Evolutionary conservation across 2,113 vertebrate species (phyloP).

Genomic region (Corythornis madagascariensis): DNA sequence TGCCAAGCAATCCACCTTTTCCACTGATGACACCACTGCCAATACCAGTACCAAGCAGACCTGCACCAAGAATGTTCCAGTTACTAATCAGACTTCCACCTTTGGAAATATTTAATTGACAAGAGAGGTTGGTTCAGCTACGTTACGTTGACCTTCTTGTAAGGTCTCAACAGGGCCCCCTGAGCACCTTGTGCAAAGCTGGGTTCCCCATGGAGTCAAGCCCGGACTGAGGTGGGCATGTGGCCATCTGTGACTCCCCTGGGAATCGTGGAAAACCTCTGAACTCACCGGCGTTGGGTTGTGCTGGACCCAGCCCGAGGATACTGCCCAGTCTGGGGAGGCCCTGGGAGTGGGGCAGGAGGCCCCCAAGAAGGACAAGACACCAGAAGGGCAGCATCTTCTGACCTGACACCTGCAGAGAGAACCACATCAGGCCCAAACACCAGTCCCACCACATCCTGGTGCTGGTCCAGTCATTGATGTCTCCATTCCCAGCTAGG

Average conservation of each 20-base stretch:
- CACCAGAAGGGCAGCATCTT: not conserved
- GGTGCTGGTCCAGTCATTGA: fast-evolving
- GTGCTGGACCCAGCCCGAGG: not conserved
- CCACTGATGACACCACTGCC: fast-evolving
- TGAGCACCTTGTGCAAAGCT: not conserved
- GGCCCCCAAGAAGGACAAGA: not conserved
- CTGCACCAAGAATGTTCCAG: not conserved
- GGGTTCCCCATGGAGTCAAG: not conserved
- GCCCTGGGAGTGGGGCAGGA: constrained; percentile 19
- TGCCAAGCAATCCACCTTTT: not conserved
- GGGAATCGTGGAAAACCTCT: not conserved
- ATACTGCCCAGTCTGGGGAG: not conserved
- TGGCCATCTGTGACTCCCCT: fast-evolving
- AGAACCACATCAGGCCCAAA: not conserved
- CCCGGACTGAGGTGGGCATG: fast-evolving
- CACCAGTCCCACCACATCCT: not conserved
- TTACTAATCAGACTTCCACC: not conserved
- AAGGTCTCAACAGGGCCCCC: not conserved
- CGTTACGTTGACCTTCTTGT: fast-evolving
- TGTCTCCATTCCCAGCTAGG: not conserved
- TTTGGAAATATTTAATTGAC: not conserved
- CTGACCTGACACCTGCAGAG: not conserved
- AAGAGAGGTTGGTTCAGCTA: not conserved
- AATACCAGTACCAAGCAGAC: not conserved
- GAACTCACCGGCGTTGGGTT: not conserved